Evolutionary conservation across 1,140 invertebrate genomes (phyloP), one percentile per base, ranked within the genome.

Genomic region (Brachionus koreanus): DNA sequence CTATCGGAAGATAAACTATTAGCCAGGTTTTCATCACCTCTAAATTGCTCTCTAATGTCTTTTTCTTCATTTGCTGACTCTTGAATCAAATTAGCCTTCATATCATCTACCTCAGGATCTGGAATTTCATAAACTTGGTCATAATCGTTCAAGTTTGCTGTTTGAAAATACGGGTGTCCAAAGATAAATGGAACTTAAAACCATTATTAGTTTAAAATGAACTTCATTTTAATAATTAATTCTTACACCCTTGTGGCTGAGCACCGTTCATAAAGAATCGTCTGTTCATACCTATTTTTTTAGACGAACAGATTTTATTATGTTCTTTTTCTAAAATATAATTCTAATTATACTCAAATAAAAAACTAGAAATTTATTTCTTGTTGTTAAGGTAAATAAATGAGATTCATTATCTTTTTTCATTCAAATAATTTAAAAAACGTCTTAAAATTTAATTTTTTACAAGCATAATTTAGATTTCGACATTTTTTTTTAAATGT

Each of bases 141-240:
- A 39, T 35, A 33, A 2, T 74, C 23, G 19, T 46, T 33, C 12
- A 43, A 35, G 12, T 74, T 74, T 13, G 69, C 19, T 25, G 39
- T 43, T 13, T 74, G 69, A 74, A 74, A 74, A 46, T 74, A 74
- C 9, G 69, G 69, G 12, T 74, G 69, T 46, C 69, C 69, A 46
- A 74, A 74, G 12, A 74, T 46, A 35, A 74, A 74, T 19, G 37
- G 69, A 12, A 74, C 69, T 74, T 46, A 25, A 74, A 13, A 25
- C 5, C 3, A 46, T 46, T 46, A n/a, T 35, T 29, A 43, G 33
- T 19, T 69, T 19, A 9, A n/a, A 43, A 16, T 69, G 4, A 33
- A 29, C 1, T 25, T 46, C 10, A 25, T 46, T 46, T 46, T 33
- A 43, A 43, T 43, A 13, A 74, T 35, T 46, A 46, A 74, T 57